Conservation (phyloP, 2,797 vertebrate genomes). For the Antennarius maculatus region DNA sequence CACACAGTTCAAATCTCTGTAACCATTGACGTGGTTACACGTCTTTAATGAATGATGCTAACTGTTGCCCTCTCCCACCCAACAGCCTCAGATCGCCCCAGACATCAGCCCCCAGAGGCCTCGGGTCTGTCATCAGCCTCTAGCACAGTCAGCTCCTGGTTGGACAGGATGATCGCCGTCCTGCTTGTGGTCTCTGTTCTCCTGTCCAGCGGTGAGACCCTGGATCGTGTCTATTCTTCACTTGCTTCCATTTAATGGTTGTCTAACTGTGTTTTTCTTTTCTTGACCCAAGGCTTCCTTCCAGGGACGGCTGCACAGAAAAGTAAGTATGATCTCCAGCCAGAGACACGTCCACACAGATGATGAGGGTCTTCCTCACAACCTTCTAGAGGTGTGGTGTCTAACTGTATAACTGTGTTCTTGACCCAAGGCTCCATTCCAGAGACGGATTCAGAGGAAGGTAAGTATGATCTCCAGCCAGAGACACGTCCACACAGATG, state of each 20-base stretch:
- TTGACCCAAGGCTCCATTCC: conserved; percentile 47
- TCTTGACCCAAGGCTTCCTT: conserved; percentile 43
- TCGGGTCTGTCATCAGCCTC: conserved; percentile 31
- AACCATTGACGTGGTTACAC: too few species aligned
- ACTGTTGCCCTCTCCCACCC: conserved; percentile 50
- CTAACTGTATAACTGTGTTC: too few species aligned
- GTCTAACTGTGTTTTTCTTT: conserved; percentile 55
- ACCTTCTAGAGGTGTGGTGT: too few species aligned
- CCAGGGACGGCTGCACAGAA: conserved; percentile 26
- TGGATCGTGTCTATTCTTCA: neutral
- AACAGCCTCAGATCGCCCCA: conserved; percentile 27
- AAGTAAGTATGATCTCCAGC: conserved; percentile 51
- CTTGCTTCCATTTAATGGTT: conserved; percentile 16
- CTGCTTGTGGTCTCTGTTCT: conserved; percentile 55
- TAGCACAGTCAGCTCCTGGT: conserved; percentile 36
- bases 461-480: conserved; percentile 53
- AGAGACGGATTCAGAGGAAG: conserved; percentile 9
- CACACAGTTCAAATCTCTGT: too few species aligned
- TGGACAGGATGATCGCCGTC: conserved; percentile 63
- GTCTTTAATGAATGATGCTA: conserved; percentile 16
- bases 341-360: neutral
- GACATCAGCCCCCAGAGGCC: conserved; percentile 3
- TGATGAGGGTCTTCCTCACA: too few species aligned
- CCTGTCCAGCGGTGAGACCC: conserved; percentile 75
- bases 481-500: too few species aligned